Conservation (phyloP, 2,797 vertebrate genomes). For the Tragopan temminckii region DNA sequence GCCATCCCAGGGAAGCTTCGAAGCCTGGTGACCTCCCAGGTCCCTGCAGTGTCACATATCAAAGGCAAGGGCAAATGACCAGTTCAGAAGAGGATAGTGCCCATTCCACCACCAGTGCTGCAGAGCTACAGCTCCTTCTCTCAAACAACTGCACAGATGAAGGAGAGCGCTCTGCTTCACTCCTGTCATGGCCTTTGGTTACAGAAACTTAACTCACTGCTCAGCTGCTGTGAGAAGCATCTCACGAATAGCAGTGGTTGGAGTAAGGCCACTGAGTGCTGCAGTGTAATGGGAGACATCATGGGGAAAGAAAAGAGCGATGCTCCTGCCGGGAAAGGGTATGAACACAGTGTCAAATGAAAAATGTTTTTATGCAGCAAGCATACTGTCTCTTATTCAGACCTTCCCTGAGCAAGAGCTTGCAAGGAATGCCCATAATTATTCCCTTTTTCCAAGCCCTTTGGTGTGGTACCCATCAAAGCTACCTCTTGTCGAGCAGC, state of each 20-base stretch:
- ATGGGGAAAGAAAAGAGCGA: not conserved
- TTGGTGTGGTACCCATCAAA: not conserved
- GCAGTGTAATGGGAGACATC: not conserved
- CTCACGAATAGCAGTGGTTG: not conserved
- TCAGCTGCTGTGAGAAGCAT: not conserved
- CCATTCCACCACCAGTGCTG: not conserved
- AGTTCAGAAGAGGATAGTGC: not conserved
- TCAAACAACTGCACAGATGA: not conserved
- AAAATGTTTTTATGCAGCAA: not conserved
- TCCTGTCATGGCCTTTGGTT: not conserved
- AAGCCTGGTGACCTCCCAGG: not conserved
- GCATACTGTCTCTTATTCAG: not conserved
- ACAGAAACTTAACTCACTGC: not conserved
- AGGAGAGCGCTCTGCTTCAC: not conserved
- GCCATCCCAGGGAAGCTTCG: too few relatives aligned
- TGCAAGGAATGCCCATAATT: not conserved
- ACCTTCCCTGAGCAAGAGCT: not conserved
- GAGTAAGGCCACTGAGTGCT: not conserved
- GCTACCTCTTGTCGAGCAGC: not conserved
- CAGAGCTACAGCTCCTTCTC: not conserved
- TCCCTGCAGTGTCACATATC: fast-evolving
- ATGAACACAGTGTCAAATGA: not conserved
- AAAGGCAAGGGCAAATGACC: fast-evolving
- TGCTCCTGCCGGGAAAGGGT: not conserved
- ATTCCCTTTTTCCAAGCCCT: not conserved